A percentile compares a stretch with the other conserved stretches of the same genome.
Evolutionary conservation across 2,888 invertebrate species (phyloP).

Genomic region (Noctua fimbriata): DNA sequence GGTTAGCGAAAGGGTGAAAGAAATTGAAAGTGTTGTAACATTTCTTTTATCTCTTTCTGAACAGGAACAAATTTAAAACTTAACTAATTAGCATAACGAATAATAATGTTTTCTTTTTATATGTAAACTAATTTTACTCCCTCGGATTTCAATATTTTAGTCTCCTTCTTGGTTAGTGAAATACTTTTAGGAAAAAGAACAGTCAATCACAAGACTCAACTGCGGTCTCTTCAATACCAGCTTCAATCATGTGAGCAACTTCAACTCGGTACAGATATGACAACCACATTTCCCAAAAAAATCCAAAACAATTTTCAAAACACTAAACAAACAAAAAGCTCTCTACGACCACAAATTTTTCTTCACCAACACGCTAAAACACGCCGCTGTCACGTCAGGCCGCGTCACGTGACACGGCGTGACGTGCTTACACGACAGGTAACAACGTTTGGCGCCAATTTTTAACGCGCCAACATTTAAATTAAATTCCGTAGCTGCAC

Average conservation of each 20-base stretch:
- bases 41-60: not conserved
- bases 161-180: not conserved
- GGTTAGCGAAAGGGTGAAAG: slow-evolving; percentile 33
- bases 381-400: slow-evolving; percentile 55
- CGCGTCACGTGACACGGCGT: slow-evolving; percentile 60
- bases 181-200: not conserved
- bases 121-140: not conserved
- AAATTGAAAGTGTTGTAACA: slow-evolving; percentile 27
- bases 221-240: not conserved
- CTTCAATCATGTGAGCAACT: not conserved
- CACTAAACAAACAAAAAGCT: not conserved
- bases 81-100: not conserved
- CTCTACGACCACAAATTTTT: slow-evolving; percentile 41
- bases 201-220: not conserved
- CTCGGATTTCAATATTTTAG: not conserved
- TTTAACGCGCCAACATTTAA: slow-evolving; percentile 87
- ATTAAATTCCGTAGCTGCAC: slow-evolving; percentile 82
- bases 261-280: too few relatives aligned
- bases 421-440: slow-evolving; percentile 79
- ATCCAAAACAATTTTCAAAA: not conserved
- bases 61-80: not conserved
- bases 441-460: slow-evolving; percentile 82
- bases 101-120: not conserved
- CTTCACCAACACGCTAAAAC: slow-evolving; percentile 46
- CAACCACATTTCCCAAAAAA: not conserved